These are phyloP conservation scores for Sminthurides aquaticus DNA, from an alignment of 2,888 invertebrate species.

Conservation along the genomic window DNA sequence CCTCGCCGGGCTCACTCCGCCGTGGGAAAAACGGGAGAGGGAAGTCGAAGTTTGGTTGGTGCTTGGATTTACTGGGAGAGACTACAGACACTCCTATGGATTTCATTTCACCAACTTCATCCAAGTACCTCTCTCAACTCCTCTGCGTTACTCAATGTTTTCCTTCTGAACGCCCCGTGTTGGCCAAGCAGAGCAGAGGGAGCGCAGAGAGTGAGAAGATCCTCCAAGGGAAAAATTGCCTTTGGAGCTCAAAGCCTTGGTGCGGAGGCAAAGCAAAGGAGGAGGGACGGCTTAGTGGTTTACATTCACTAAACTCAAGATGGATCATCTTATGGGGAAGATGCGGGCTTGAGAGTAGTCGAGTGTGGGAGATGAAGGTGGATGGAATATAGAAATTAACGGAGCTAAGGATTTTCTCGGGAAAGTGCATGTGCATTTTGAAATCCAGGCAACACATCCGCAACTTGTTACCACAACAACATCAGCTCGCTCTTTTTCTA, in stretches of 20 bases:
- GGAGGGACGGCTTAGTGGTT: too few species aligned
- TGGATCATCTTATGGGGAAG: neutral
- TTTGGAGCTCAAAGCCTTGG: too few species aligned
- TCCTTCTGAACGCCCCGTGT: too few species aligned
- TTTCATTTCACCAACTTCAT: too few species aligned
- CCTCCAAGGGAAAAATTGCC: constrained; percentile 15
- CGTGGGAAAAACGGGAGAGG: neutral
- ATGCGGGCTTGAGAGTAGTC: neutral
- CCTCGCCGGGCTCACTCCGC: neutral
- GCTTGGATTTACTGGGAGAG: neutral
- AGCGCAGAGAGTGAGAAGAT: too few species aligned
- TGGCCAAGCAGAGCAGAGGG: too few species aligned
- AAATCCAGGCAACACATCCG: neutral
- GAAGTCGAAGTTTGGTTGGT: neutral
- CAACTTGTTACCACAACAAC: neutral
- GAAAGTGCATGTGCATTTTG: too few species aligned
- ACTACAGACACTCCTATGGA: neutral
- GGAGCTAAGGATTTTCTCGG: too few species aligned
- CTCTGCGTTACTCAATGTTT: too few species aligned
- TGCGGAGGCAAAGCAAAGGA: too few species aligned
- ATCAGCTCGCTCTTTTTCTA: too few species aligned
- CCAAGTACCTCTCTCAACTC: neutral
- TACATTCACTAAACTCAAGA: too few species aligned
- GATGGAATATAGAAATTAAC: neutral
- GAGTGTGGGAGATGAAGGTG: neutral